phyloP scores from a whole-genome alignment of 2,797 vertebrate species.

The Poecilia velifera region DNA sequence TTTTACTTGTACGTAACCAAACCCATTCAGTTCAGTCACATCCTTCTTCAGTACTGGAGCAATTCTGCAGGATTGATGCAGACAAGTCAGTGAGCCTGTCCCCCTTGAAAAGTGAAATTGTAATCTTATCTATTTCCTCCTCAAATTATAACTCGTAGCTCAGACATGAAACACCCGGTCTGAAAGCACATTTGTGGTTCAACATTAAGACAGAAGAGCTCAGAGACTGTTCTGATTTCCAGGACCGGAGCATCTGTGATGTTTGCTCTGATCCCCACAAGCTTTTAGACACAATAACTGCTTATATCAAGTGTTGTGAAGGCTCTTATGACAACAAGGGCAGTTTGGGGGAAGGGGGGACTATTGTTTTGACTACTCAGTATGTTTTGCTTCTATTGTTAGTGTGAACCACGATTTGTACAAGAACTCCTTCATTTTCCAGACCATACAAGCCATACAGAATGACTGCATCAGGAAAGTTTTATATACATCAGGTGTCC shows the following conservation, averaged over 20 bases:
- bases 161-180: neutral
- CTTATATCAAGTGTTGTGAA: conserved; percentile 1
- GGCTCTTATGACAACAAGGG: neutral
- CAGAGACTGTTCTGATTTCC: neutral
- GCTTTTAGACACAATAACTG: conserved; percentile 1
- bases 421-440: neutral
- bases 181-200: neutral
- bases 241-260: neutral
- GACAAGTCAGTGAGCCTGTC: neutral
- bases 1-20: neutral
- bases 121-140: neutral
- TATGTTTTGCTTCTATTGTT: neutral
- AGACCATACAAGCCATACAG: neutral
- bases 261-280: neutral
- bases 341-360: neutral
- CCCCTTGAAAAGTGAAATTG: neutral
- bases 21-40: neutral
- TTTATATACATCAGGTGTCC: neutral
- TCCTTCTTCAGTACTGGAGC: neutral
- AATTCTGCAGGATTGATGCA: neutral
- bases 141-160: neutral
- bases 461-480: neutral
- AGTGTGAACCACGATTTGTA: neutral
- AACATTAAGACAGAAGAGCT: neutral
- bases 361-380: neutral